phyloP scores from a whole-genome alignment of 2,888 invertebrate genomes.

The Atethmia centrago region DNA sequence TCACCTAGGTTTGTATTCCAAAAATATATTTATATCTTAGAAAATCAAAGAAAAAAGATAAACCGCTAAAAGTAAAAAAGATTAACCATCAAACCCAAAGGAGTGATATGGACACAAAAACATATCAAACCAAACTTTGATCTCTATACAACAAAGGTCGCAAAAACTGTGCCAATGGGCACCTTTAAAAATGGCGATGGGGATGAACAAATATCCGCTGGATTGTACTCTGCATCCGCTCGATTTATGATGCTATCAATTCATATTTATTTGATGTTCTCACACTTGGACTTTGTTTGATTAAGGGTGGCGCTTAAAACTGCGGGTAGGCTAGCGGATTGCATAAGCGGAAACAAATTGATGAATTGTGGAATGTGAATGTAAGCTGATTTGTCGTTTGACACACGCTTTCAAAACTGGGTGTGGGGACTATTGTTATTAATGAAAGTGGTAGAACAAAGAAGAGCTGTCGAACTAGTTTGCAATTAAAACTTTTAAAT shows the following conservation, averaged over 20 bases:
- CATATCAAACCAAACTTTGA: slow-evolving; percentile 33
- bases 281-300: slow-evolving; percentile 75
- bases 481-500: no score
- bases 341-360: neutral
- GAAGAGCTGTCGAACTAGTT: no score
- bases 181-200: slow-evolving; percentile 73
- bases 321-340: slow-evolving; percentile 56
- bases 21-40: neutral
- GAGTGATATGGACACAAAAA: slow-evolving; percentile 19
- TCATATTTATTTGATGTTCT: slow-evolving; percentile 88
- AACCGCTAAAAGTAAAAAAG: slow-evolving; percentile 19
- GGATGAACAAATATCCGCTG: slow-evolving; percentile 79
- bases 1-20: no score
- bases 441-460: no score
- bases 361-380: neutral
- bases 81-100: slow-evolving; percentile 21
- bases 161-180: slow-evolving; percentile 77
- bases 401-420: no score
- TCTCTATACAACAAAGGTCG: slow-evolving; percentile 51
- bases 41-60: neutral
- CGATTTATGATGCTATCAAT: slow-evolving; percentile 80
- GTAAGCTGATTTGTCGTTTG: no score
- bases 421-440: no score
- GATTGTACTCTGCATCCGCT: slow-evolving; percentile 60
- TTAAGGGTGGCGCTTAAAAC: slow-evolving; percentile 57